Base-by-base conservation (phyloP, 2,797 vertebrate species). In the Protonibea diacanthus region DNA sequence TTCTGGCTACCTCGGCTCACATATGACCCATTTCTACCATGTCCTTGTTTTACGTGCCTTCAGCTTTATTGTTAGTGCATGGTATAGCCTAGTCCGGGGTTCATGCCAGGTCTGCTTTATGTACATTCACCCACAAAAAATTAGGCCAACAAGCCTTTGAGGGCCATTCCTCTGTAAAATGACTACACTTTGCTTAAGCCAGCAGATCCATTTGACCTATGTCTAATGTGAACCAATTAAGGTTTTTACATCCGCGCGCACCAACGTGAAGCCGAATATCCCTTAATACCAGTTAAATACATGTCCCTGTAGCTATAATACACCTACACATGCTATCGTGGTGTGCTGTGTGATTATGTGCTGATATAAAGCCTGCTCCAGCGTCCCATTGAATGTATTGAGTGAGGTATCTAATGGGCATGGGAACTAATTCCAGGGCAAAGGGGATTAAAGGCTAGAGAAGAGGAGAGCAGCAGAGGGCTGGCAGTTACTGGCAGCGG, bases 171-270 rank as follows among this genome's bases (percentile, higher is more conserved):
- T 69, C 73, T 88, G 66, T 81, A 78, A 86, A 88, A 87, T 64
- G 75, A 82, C 87, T 85, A 60, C 83, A 87, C 87, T 90, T 80
- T 82, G 81, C 84, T 87, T 87, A 89, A 92, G 90, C 91, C 85
- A 89, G 86, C 77, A 80, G 91, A 93, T 92, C 90, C 74, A 66
- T 91, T 89, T 93, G 92, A 92, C 92, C 91, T 84, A 81, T 33
- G 91, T 90, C 87, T 93, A 91, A 92, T 89, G 89, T 88, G 85
- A 91, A 92, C 91, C 93, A 93, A 94, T 94, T 93, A 94, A 86
- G 82, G 89, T 89, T 88, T 93, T 90, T 90, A 85, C 81, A 93
- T 82, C 82, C 71, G 86, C 7, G 85, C 20, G 68, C 84, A 79
- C 77, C 84, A 86, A 91, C 25, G 82, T 87, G 85, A 82, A 86